Evolutionary conservation across 2,797 vertebrate genomes (phyloP).

Genomic region (Synanceia verrucosa): DNA sequence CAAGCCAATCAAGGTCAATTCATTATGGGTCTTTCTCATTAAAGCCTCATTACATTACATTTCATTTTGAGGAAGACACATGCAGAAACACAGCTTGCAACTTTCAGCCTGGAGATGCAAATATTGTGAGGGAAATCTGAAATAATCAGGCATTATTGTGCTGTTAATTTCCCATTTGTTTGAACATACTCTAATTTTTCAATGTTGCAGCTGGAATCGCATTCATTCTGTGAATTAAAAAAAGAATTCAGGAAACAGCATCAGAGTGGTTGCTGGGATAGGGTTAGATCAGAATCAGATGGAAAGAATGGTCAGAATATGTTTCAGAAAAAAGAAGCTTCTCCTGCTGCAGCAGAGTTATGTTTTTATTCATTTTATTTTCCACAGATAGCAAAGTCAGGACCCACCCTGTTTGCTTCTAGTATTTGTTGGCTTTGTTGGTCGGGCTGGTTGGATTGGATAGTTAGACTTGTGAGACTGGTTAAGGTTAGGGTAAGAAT

Average conservation of each 20-base stretch:
- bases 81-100: background rate
- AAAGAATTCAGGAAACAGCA: background rate
- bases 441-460: background rate
- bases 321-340: background rate
- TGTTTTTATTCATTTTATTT: too few relatives aligned
- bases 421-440: too few relatives aligned
- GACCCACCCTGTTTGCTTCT: too few relatives aligned
- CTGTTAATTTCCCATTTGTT: constrained; percentile 42
- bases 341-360: background rate
- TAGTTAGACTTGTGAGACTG: background rate
- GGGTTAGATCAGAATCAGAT: background rate
- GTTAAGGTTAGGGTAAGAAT: background rate
- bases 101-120: constrained; percentile 9
- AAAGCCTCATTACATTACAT: constrained; percentile 30
- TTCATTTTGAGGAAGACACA: constrained; percentile 6
- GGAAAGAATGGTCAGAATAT: background rate
- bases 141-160: constrained; percentile 43
- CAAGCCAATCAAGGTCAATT: constrained; percentile 27
- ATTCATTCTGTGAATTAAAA: background rate
- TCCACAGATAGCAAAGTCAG: too few relatives aligned
- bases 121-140: constrained; percentile 35
- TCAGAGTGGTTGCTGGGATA: background rate
- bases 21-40: constrained; percentile 31
- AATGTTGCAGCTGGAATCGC: constrained; percentile 19
- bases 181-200: constrained; percentile 46